Evolutionary conservation across 1,140 invertebrate species (phyloP).

Genomic region (Psix sp.): DNA sequence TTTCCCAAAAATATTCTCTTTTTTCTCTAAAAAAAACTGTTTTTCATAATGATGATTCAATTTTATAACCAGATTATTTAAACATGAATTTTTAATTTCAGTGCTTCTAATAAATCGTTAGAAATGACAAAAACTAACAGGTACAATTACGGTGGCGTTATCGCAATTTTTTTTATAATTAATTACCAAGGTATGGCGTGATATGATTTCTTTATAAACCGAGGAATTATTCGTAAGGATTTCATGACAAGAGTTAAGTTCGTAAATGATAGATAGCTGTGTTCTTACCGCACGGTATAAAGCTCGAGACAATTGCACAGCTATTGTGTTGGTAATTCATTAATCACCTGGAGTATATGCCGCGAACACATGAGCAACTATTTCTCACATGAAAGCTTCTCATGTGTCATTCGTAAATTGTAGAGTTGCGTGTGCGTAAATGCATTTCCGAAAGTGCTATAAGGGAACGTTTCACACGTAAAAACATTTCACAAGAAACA

Average conservation of each 20-base stretch:
- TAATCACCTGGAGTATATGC: conserved; percentile 49
- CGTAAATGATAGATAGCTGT: conserved; percentile 33
- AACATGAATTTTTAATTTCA: too few relatives aligned
- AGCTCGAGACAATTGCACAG: conserved; percentile 50
- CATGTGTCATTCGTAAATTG: conserved; percentile 48
- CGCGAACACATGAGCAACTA: conserved; percentile 42
- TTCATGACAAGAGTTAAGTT: conserved; percentile 39
- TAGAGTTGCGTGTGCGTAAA: conserved; percentile 51
- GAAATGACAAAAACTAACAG: too few relatives aligned
- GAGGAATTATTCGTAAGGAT: conserved; percentile 31
- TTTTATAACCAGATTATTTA: too few relatives aligned
- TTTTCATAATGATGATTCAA: too few relatives aligned
- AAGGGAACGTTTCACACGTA: too few relatives aligned
- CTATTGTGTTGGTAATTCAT: conserved; percentile 59
- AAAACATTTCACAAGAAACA: too few relatives aligned
- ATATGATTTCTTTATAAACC: conserved; percentile 10
- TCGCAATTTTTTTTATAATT: too few relatives aligned
- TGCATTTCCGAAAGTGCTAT: too few relatives aligned
- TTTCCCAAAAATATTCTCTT: too few relatives aligned
- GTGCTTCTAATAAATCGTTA: too few relatives aligned
- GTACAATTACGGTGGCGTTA: too few relatives aligned
- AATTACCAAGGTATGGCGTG: neutral
- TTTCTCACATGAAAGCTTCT: conserved; percentile 50
- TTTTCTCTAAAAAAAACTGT: too few relatives aligned
- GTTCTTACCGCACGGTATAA: conserved; percentile 30